phyloP scores from a whole-genome alignment of 2,113 vertebrate species.

The Brachionichthys hirsutus region DNA sequence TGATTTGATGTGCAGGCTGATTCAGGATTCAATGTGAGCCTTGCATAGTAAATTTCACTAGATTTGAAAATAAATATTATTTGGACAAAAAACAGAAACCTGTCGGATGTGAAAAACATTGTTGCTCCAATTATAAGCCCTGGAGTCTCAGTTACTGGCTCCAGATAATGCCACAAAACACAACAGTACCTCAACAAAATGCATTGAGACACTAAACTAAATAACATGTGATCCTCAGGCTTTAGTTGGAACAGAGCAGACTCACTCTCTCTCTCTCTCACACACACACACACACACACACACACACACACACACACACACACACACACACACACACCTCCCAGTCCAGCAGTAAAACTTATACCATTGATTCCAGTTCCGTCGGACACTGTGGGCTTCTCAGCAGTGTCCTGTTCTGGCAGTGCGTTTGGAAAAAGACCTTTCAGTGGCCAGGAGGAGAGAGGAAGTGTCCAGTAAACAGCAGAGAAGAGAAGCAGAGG shows the following conservation, averaged over 20 bases:
- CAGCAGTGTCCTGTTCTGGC: constrained; percentile 70
- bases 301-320: background rate
- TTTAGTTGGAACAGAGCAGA: background rate
- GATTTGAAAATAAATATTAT: constrained; percentile 44
- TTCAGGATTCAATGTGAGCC: background rate
- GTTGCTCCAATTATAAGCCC: constrained; percentile 28
- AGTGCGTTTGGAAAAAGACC: constrained; percentile 64
- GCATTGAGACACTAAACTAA: constrained; percentile 18
- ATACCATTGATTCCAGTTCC: constrained; percentile 81
- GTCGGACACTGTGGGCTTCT: constrained; percentile 68
- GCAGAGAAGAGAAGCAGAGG: constrained; percentile 48
- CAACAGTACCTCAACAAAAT: constrained; percentile 12
- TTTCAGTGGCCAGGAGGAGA: constrained; percentile 56
- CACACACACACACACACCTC: background rate
- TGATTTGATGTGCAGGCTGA: constrained; percentile 7
- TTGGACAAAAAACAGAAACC: constrained; percentile 2
- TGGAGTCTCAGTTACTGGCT: constrained; percentile 11
- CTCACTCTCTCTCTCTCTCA: no score
- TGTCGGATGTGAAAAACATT: constrained; percentile 38
- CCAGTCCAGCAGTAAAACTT: constrained; percentile 31
- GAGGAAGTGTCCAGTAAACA: constrained; percentile 68
- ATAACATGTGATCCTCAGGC: constrained; percentile 12
- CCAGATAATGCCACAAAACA: constrained; percentile 9
- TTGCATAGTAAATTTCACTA: constrained; percentile 4
- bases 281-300: background rate